Evolutionary conservation across 2,113 vertebrate species (phyloP), one percentile per base, ranked within the genome.

Genomic region (Hiodon tergisus): DNA sequence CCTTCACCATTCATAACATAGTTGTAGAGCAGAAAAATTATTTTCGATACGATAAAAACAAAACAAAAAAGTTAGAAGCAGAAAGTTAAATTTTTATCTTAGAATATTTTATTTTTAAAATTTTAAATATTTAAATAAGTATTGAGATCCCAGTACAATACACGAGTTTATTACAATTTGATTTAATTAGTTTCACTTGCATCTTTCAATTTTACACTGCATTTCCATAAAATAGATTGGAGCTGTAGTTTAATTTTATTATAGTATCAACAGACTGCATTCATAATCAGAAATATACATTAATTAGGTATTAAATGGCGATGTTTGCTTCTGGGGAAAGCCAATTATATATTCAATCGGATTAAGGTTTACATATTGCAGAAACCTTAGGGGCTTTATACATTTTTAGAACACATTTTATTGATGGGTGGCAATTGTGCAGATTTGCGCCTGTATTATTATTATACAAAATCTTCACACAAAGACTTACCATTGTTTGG

Each of bases 261-360:
- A 60, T 65, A 77, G 66, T 59, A 61, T 78, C 76, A 73, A 17
- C n/a, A 68, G 73, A 66, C 71, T 52, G 71, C 72, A 78, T 78
- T 72, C 54, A 78, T 78, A 78, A 78, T 78, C 73, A 78, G 71
- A 63, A 50, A 73, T 69, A 74, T 73, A 78, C 73, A 78, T 78
- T 78, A 78, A 78, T 78, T 73, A 73, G 71, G 63, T 73, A 73
- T 65, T 73, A 57, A 63, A 77, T 69, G 76, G 70, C 70, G 60
- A 65, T 62, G 69, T 67, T 71, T 59, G 76, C 55, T 77, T 72
- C 76, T 77, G 76, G 72, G 66, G 14, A 71, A 77, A 77, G 62
- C 76, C 72, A 72, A 77, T 77, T 77, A 77, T 72, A 72, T 54
- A 77, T 53, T 58, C 76, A 77, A 73, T 69, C 73, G 71, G 61